Percentiles rank a stretch among this genome's conserved stretches.
These are phyloP conservation scores for Atrichornis clamosus DNA, from an alignment of 2,113 vertebrate genomes.

Conservation along the genomic window DNA sequence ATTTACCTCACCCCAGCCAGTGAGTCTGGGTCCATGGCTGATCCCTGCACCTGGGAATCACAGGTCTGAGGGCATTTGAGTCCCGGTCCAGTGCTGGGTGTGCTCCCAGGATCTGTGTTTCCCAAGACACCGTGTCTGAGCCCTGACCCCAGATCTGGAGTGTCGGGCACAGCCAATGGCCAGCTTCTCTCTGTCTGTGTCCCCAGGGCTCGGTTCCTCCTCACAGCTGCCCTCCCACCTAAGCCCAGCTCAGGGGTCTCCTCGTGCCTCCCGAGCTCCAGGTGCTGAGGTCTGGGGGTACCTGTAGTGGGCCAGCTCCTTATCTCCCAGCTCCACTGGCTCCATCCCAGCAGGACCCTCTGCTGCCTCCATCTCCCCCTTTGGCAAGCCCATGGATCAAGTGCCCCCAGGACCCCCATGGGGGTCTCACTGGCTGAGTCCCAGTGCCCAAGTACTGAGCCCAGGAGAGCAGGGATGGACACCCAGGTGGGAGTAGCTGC, in stretches of 20 bases:
- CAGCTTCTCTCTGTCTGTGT: background rate
- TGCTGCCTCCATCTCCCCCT: background rate
- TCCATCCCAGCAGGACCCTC: background rate
- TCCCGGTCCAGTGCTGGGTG: rapidly evolving
- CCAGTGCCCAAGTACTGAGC: background rate
- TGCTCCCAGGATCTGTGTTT: background rate
- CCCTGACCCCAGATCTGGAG: background rate
- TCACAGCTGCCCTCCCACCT: background rate
- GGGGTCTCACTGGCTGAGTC: rapidly evolving
- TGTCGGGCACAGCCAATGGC: rapidly evolving
- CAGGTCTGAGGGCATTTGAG: background rate
- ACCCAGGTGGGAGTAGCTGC: background rate
- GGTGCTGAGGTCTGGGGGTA: background rate
- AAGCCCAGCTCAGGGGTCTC: background rate
- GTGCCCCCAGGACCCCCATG: background rate
- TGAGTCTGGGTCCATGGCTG: background rate
- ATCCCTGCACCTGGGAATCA: rapidly evolving
- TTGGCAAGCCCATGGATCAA: background rate
- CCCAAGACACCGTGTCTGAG: background rate
- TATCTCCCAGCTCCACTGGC: rapidly evolving
- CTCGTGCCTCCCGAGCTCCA: background rate
- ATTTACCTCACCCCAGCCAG: rapidly evolving
- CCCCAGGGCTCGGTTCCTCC: background rate
- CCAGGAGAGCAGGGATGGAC: background rate
- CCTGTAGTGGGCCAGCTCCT: background rate